Base-by-base conservation (phyloP, 2,888 invertebrate genomes). In the Autographa gamma region DNA sequence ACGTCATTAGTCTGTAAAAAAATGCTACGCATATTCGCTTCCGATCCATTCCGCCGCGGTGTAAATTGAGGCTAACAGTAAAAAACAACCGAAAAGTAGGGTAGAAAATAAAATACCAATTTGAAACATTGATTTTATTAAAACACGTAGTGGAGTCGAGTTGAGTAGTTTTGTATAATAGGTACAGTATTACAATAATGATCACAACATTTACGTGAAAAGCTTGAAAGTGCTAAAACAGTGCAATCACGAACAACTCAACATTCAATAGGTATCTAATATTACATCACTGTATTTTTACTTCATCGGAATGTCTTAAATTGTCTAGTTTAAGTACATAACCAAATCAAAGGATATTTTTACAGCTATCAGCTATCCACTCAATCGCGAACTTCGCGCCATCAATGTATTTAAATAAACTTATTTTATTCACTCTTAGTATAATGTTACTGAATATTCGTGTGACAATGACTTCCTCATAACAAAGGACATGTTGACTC, bases 101-200 rank as follows among this genome's bases (percentile, higher is more conserved):
- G 1, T 2, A 63, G 54, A 19, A 77, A 81, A 76, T 70, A 70
- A 82, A 81, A 81, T 11, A 60, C 43, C 69, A 63, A 67, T 70
- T 77, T 48, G 68, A 73, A 77, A 85, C 82, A 82, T 75, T 77
- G 16, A 84, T 77, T 85, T 83, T 81, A 81, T 84, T 83, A 75
- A 82, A 84, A 81, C 81, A 81, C 76, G 72, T 72, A 75, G 69
- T 62, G 60, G 59, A 73, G 66, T 77, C 65, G 58, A 71, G 59
- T 73, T 75, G 63, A 59, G 43, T 41, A 41, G 41, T 43, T 34
- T 48, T 48, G 48, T 48, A 48, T 48, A 48, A 66, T 60, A 60
- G 60, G 7, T 63, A 71, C 60, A 38, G 71, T 25, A 65, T 76
- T 79, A 43, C 43, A 16, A 16, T 34, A 9, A 38, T 38, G 38